phyloP scores from a whole-genome alignment of 2,113 vertebrate genomes.

The Perccottus glenii region DNA sequence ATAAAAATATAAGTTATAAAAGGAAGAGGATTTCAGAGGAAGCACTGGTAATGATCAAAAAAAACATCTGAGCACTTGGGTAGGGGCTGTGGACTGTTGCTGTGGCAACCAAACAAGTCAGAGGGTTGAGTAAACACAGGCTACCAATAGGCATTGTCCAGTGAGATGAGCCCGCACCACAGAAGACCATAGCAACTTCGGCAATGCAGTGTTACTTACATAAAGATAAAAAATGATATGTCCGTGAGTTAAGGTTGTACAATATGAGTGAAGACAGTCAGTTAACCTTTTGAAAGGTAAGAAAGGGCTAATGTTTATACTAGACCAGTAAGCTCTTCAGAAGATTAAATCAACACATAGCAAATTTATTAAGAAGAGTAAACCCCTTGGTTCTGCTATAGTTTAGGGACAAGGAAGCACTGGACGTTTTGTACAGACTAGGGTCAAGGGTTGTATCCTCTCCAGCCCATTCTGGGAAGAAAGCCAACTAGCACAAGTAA shows the following conservation, averaged over 20 bases:
- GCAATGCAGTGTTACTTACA: too few relatives aligned
- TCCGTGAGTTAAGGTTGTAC: not conserved
- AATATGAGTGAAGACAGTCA: not conserved
- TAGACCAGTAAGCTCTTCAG: too few relatives aligned
- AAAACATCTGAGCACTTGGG: slow-evolving; percentile 27
- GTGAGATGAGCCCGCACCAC: slow-evolving; percentile 23
- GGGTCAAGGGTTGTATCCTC: slow-evolving; percentile 75
- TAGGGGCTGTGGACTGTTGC: slow-evolving; percentile 60
- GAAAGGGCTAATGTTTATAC: too few relatives aligned
- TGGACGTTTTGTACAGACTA: slow-evolving; percentile 46
- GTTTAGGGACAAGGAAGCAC: slow-evolving; percentile 50
- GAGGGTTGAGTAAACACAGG: slow-evolving; percentile 62
- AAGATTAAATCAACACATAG: not conserved
- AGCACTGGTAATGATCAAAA: slow-evolving; percentile 62
- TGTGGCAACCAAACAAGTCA: slow-evolving; percentile 69
- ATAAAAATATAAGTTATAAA: too few relatives aligned
- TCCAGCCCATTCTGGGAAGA: slow-evolving; percentile 73
- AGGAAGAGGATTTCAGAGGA: slow-evolving; percentile 51
- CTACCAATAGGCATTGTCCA: slow-evolving; percentile 45
- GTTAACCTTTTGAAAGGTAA: too few relatives aligned
- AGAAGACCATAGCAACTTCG: slow-evolving; percentile 22
- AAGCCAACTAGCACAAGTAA: slow-evolving; percentile 69
- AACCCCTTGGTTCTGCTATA: slow-evolving; percentile 20
- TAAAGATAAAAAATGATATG: slow-evolving; percentile 6
- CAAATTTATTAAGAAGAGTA: slow-evolving; percentile 21